Base-by-base conservation (phyloP, 2,888 invertebrate genomes). In the Lycophotia porphyrea region DNA sequence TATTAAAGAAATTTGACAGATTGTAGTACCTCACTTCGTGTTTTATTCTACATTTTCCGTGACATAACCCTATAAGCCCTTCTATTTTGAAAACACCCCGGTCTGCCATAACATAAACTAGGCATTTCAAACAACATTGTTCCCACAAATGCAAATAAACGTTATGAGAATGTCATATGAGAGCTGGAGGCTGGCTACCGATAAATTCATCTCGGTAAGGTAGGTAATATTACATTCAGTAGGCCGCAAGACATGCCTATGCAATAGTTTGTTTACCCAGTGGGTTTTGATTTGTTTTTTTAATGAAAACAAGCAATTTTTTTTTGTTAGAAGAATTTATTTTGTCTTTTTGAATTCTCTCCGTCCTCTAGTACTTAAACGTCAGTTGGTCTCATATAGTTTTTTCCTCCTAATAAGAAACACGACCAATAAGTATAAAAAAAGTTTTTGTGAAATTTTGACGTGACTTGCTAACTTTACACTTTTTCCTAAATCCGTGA, bases 141-240 rank as follows among this genome's bases (percentile, higher is more conserved):
- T 11, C 72, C 52, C 66, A 58, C 70, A 73, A 74, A 80, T 74
- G 78, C 86, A 79, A 86, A 87, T 87, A 88, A 83, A 81, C 76
- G 49, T 70, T 85, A 88, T 71, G 67, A 80, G 86, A 86, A 86
- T 88, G 87, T 84, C 71, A 81, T 86, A 86, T 78, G 77, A 80
- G 80, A 78, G 63, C 44, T 49, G 71, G 63, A 64, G 75, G 52
- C 66, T 78, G 39, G 63, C 71, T 71, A 66, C 71, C 63, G 68
- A 80, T 86, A 84, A 86, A 86, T 80, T 86, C 72, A 77, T 87
- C 71, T 81, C 75, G 24, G 31, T 8, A 18, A 69, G 70, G 70
- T 81, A 81, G 70, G 68, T 84, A 81, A 79, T 86, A 86, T 81
- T 85, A 83, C 74, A 78, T 81, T 77, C 71, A 79, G 71, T 61